Base-by-base conservation (phyloP, 2,113 vertebrate species). In the Myxocyprinus asiaticus region DNA sequence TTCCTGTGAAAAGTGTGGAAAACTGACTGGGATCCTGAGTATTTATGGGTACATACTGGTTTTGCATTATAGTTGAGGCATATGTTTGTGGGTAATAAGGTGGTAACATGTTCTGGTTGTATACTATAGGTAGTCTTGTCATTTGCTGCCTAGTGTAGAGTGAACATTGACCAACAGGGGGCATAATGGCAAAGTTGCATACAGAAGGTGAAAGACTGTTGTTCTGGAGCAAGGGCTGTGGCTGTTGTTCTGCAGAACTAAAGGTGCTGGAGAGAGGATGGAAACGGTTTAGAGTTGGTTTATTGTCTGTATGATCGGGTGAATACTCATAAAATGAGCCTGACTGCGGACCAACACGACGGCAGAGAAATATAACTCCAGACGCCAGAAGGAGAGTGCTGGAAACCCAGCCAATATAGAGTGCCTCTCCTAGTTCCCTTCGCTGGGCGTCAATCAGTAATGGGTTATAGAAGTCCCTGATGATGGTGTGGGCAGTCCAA, bases 351-450 rank as follows among this genome's bases (percentile, higher is more conserved):
- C 11, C 85, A 85, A 0, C 82, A 14, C 69, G 88, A 6, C 88
- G 82, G 12, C 89, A 92, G 33, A 92, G 33, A 0, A 94, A 91
- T 71, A 93, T 61, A 74, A 91, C 56, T 0, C 86, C 89, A 0
- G 91, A 93, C 5, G 85, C 82, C 0, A 93, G 89, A n/a, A 94
- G 90, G 56, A 93, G 69, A 5, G 83, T 90, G 0, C 89, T 86
- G 0, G 92, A 86, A 64, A 93, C 87, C 94, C 93, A 94, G 9
- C 93, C 94, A 0, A 94, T 86, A 86, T 93, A 94, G 4, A 94
- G 91, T 1, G 93, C 92, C 42, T 93, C 91, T 42, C 94, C 94
- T 5, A 94, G 86, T 87, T 94, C 93, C 45, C 91, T 87, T 58
- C 90, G 91, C 79, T 92, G 84, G 12, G 92, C 93, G n/a, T 92